Evolutionary conservation across 2,797 vertebrate species (phyloP).

Genomic region (Sternarchorhynchus goeldii): DNA sequence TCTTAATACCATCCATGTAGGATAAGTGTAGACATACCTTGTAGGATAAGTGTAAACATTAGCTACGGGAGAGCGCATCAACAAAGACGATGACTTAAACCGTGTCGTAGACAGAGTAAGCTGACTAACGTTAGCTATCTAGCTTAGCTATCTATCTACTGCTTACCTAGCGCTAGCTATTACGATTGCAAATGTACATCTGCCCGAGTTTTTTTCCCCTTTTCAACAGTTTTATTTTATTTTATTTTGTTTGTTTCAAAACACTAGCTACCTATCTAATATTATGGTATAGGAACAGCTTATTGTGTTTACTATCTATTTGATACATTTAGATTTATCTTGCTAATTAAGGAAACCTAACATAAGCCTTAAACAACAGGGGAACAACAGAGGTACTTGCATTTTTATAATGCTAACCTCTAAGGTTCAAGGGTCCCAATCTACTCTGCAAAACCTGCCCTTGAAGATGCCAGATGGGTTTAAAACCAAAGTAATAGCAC

Average conservation of each 20-base stretch:
- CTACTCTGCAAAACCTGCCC: conserved; percentile 55
- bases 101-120: neutral
- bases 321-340: too few relatives aligned
- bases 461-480: conserved; percentile 58
- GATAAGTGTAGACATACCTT: neutral
- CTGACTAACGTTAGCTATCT: neutral
- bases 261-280: conserved; percentile 51
- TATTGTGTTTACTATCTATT: too few relatives aligned
- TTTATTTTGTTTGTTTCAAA: neutral
- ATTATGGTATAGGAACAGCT: too few relatives aligned
- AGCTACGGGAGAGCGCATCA: too few relatives aligned
- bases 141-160: too few relatives aligned
- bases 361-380: conserved; percentile 1
- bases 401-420: conserved; percentile 64
- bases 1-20: neutral
- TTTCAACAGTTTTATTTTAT: too few relatives aligned
- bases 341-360: conserved; percentile 12
- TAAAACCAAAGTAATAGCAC: conserved; percentile 64
- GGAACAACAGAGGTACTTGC: neutral
- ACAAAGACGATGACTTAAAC: too few relatives aligned
- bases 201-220: neutral
- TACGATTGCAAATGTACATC: neutral
- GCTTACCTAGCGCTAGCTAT: neutral
- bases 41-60: too few relatives aligned
- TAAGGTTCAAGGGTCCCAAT: conserved; percentile 44